phyloP scores from a whole-genome alignment of 2,888 invertebrate genomes.

The Hanleya hanleyi region DNA sequence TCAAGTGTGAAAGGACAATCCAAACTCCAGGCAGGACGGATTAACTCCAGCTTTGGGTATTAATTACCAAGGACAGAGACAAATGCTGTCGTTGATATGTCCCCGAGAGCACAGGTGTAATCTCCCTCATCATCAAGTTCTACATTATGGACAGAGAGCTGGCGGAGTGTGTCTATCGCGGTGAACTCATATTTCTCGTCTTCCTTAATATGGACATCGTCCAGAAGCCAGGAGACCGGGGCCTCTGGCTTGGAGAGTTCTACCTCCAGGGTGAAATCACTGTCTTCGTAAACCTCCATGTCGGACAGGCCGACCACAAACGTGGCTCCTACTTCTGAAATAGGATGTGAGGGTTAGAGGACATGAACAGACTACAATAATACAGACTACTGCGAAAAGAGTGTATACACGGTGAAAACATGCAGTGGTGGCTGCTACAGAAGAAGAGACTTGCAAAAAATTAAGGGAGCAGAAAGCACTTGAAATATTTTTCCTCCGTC shows the following conservation, averaged over 20 bases:
- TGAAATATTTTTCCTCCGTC: too few species aligned
- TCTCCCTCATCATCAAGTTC: conserved; percentile 78
- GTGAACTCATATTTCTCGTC: conserved; percentile 1
- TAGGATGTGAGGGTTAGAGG: too few species aligned
- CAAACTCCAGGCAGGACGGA: too few species aligned
- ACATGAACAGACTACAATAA: too few species aligned
- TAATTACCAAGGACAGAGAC: conserved; percentile 82
- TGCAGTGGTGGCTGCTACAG: too few species aligned
- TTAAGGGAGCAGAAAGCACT: too few species aligned
- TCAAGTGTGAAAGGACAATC: too few species aligned
- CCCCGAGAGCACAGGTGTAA: conserved; percentile 83
- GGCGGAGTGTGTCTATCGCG: conserved; percentile 15
- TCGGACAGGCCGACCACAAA: conserved; percentile 80
- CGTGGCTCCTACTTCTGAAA: conserved; percentile 48
- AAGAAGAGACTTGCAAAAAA: too few species aligned
- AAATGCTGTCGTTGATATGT: conserved; percentile 82
- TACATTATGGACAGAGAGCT: conserved; percentile 84
- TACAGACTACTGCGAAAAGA: too few species aligned
- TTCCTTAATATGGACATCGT: background rate
- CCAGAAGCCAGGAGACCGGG: conserved; percentile 3
- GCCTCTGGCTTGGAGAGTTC: conserved; percentile 81
- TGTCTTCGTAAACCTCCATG: background rate
- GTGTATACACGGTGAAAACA: too few species aligned
- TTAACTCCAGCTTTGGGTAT: too few species aligned
- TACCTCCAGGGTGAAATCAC: background rate